Evolutionary conservation across 1,140 invertebrate species (phyloP).

Genomic region (Monochamus saltuarius): DNA sequence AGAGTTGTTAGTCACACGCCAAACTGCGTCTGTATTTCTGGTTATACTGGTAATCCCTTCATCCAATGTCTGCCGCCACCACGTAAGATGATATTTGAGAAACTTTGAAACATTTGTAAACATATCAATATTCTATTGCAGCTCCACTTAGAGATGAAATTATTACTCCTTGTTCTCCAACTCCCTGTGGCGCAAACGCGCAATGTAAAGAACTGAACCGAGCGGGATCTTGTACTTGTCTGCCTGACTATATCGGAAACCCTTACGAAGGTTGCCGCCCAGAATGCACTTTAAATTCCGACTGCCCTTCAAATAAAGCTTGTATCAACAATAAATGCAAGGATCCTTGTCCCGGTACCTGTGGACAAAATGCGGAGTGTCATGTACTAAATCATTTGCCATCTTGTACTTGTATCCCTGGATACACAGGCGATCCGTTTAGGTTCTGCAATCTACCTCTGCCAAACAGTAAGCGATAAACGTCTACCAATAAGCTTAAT

Average conservation of each 20-base stretch:
- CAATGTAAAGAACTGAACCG: slow-evolving; percentile 63
- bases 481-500: slow-evolving; percentile 1
- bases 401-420: slow-evolving; percentile 71
- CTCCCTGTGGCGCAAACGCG: slow-evolving; percentile 69
- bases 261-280: slow-evolving; percentile 73
- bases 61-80: slow-evolving; percentile 60
- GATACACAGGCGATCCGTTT: slow-evolving; percentile 73
- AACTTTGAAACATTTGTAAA: not conserved
- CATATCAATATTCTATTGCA: not conserved
- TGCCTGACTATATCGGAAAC: slow-evolving; percentile 69
- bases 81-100: slow-evolving; percentile 34
- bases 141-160: slow-evolving; percentile 37
- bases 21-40: slow-evolving; percentile 76
- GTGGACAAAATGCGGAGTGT: slow-evolving; percentile 76
- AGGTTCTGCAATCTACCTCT: too few relatives aligned
- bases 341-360: slow-evolving; percentile 80
- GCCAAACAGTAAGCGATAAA: not conserved
- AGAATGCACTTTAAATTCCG: slow-evolving; percentile 74
- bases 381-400: slow-evolving; percentile 78
- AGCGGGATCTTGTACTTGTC: slow-evolving; percentile 66
- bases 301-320: slow-evolving; percentile 74
- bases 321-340: slow-evolving; percentile 81
- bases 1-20: slow-evolving; percentile 65
- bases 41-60: slow-evolving; percentile 78
- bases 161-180: slow-evolving; percentile 60